Conservation (phyloP, 2,888 invertebrate genomes). For the Aphidoletes aphidimyza region DNA sequence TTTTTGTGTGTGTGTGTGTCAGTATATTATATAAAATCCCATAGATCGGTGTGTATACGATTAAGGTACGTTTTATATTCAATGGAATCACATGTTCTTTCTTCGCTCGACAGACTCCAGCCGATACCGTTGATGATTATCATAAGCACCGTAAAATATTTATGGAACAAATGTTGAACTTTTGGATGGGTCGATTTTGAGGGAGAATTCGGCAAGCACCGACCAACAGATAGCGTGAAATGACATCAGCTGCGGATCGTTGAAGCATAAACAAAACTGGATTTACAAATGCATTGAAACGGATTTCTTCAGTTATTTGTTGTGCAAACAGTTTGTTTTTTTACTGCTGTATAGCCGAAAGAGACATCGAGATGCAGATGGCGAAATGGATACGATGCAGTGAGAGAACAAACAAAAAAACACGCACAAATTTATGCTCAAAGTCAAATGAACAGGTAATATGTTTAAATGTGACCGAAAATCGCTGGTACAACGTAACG, state of each 20-base stretch:
- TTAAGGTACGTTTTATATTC: not conserved
- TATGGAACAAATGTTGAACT: conserved; percentile 11
- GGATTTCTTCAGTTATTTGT: not conserved
- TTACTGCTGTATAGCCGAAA: not conserved
- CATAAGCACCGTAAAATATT: conserved; percentile 51
- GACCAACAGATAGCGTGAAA: conserved; percentile 38
- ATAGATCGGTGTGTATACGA: not conserved
- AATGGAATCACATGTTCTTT: not conserved
- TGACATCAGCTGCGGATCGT: conserved; percentile 8
- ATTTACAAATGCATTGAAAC: conserved; percentile 36
- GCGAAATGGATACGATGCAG: not conserved
- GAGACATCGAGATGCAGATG: not conserved
- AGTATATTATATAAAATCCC: too few species aligned
- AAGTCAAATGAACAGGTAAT: conserved; percentile 49
- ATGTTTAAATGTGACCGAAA: conserved; percentile 50
- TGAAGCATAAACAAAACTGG: conserved; percentile 53
- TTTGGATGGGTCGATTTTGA: not conserved
- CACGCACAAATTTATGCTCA: not conserved
- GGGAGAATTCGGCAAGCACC: not conserved
- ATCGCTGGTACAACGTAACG: not conserved
- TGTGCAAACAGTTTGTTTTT: too few species aligned
- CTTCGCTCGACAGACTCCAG: not conserved
- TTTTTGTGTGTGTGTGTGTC: not conserved
- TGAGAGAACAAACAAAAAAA: not conserved
- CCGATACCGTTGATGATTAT: conserved; percentile 40